These are phyloP conservation scores for Ceyx margarethae DNA, from an alignment of 2,113 vertebrate species.

Conservation along the genomic window DNA sequence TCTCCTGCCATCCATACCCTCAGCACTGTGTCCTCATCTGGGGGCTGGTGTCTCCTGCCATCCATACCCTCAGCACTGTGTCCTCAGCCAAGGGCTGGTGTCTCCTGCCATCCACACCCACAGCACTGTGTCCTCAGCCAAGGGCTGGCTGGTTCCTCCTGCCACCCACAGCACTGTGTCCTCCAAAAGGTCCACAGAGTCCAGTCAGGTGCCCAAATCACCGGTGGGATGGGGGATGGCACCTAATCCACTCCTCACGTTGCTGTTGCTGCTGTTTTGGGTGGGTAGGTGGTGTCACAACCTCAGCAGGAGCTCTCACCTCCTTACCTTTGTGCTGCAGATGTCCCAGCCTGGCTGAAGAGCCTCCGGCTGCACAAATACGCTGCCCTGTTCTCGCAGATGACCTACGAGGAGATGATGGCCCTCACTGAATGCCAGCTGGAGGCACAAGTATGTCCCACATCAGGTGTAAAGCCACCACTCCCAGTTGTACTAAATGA, in stretches of 20 bases:
- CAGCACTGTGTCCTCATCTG: background rate
- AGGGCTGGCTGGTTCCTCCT: background rate
- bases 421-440: conserved; percentile 92
- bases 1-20: background rate
- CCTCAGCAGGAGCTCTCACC: background rate
- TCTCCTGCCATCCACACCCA: background rate
- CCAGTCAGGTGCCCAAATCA: background rate
- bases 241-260: rapidly evolving
- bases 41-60: background rate
- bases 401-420: conserved; percentile 99
- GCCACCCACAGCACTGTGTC: background rate
- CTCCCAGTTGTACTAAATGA: rapidly evolving
- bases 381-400: conserved; percentile 92
- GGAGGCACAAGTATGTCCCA: conserved; percentile 85
- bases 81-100: background rate
- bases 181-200: background rate
- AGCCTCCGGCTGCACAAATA: conserved; percentile 98
- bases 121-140: background rate
- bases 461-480: rapidly evolving
- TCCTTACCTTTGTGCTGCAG: conserved; percentile 66
- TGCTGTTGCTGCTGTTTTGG: rapidly evolving
- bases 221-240: rapidly evolving
- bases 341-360: conserved; percentile 97
- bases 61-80: background rate
- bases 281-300: rapidly evolving